These are phyloP conservation scores for Gambelia wislizenii DNA, from an alignment of 2,797 vertebrate species.

Conservation along the genomic window DNA sequence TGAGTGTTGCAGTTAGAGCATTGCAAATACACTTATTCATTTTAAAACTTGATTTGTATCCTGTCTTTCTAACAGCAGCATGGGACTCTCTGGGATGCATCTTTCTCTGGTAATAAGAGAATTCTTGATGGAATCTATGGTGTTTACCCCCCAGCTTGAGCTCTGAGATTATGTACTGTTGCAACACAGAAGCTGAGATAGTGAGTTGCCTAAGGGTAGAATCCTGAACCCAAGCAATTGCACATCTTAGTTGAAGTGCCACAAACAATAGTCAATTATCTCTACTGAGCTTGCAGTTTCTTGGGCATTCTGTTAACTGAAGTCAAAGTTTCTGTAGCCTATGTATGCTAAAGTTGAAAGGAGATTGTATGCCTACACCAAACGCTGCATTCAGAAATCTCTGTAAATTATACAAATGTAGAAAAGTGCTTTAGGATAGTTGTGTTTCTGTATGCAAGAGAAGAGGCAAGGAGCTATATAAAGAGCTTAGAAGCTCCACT, in stretches of 20 bases:
- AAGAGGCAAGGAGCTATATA: not conserved
- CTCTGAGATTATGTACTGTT: not conserved
- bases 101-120: not conserved
- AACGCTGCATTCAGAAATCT: not conserved
- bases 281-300: not conserved
- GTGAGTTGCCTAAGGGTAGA: not conserved
- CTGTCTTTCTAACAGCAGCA: not conserved
- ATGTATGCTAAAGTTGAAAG: not conserved
- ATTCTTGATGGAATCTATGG: not conserved
- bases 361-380: not conserved
- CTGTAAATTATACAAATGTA: not conserved
- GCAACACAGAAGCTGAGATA: not conserved
- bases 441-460: not conserved
- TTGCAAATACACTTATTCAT: slow-evolving; percentile 2
- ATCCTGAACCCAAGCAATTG: too few relatives aligned
- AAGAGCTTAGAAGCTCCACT: not conserved
- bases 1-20: slow-evolving; percentile 30
- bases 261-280: not conserved
- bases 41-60: not conserved
- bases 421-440: not conserved
- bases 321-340: not conserved
- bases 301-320: not conserved
- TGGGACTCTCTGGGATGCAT: not conserved
- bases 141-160: not conserved
- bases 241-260: not conserved